Evolutionary conservation across 1,140 invertebrate species (phyloP).

Genomic region (Ceratosolen solmsi): DNA sequence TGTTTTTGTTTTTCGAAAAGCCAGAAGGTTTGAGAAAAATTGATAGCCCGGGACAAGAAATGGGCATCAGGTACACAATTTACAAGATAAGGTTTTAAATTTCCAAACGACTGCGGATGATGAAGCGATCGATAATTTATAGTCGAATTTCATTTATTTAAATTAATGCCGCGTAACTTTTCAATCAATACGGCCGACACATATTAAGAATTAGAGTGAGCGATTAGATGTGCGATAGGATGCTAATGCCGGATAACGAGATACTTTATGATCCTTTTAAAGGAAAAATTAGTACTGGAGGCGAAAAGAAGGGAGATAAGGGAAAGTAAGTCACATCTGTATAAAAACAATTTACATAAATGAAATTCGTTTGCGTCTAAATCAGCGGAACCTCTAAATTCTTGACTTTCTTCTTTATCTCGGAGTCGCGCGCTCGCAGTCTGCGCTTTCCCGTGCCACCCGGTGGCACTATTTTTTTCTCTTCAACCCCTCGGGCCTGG

Average conservation of each 20-base stretch:
- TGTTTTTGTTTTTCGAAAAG: too few relatives aligned
- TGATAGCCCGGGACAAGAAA: conserved; percentile 4
- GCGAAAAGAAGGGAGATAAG: conserved; percentile 11
- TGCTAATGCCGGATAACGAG: background rate
- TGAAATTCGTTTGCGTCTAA: conserved; percentile 45
- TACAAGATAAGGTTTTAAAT: conserved; percentile 24
- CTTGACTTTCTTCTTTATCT: conserved; percentile 46
- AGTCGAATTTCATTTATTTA: conserved; percentile 5
- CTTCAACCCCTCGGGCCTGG: background rate
- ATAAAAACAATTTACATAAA: conserved; percentile 48
- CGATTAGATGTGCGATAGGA: background rate
- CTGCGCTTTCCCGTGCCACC: conserved; percentile 10
- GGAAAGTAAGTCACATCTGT: background rate
- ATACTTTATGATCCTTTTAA: conserved; percentile 9
- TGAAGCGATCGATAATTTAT: background rate
- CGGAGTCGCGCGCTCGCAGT: conserved; percentile 9
- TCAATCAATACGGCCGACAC: background rate
- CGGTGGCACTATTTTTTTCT: conserved; percentile 18
- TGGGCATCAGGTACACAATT: conserved; percentile 1
- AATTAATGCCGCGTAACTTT: background rate
- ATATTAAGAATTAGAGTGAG: conserved; percentile 21
- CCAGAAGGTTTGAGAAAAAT: background rate
- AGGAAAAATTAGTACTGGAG: conserved; percentile 31
- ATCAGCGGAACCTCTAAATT: conserved; percentile 47
- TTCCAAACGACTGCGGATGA: background rate